Base-by-base conservation (phyloP, 2,797 vertebrate genomes). In the Crenuchus spilurus region DNA sequence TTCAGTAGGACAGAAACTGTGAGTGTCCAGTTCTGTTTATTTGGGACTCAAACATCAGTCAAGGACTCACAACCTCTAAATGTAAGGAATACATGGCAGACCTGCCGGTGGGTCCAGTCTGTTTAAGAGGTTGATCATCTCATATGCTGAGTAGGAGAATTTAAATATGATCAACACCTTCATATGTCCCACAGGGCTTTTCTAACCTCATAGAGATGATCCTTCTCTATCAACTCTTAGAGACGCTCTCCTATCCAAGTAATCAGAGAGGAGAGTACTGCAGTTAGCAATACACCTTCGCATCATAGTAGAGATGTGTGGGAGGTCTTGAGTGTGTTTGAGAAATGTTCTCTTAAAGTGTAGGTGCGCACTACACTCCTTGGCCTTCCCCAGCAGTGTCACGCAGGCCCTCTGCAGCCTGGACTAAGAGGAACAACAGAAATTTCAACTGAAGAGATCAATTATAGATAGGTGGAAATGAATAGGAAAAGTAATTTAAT, bases 391-490 rank as follows among this genome's bases (percentile, higher is more conserved):
- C 84, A 86, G 88, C 87, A 87, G 88, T 90, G 90, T 92, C 92
- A 92, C 89, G 85, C 86, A 86, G 86, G 73, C 84, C 90, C 88
- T 88, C 89, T 60, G 70, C 81, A 89, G 88, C 87, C 90, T 55
- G 79, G 86, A 82, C 89, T 91, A 90, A 89, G 89, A 92, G 90
- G 91, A 93, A 93, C 92, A 93, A 92, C 92, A 91, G 92, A 93
- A 80, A 92, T 91, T 93, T 92, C 91, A 88, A 87, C 91, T 89
- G 91, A 90, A 88, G 91, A 94, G 93, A 94, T 94, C 93, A 94
- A 94, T 94, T 94, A 94, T 94, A 94, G 93, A 94, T 94, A 94
- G 89, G 89, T 83, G 90, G 88, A 94, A 94, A 94, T 93, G 90
- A 94, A 94, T 92, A 88, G 89, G 90, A 84, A 90, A 90, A 92